phyloP scores from a whole-genome alignment of 2,113 vertebrate genomes.

The Ochotona curzoniae region DNA sequence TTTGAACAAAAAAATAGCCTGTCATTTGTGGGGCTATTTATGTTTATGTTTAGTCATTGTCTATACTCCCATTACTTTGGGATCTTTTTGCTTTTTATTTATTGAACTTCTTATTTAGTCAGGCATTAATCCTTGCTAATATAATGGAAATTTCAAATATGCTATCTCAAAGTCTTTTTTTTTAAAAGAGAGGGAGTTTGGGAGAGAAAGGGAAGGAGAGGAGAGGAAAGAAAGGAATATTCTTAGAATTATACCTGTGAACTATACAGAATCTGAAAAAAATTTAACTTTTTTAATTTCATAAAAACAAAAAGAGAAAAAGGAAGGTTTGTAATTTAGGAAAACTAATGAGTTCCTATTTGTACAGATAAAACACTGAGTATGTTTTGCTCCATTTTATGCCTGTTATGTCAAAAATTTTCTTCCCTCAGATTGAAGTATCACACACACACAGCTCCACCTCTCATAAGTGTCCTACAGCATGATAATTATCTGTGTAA shows the following conservation, averaged over 20 bases:
- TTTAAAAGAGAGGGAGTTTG: too few species aligned
- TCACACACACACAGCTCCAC: background rate
- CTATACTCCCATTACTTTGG: too few species aligned
- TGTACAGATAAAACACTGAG: background rate
- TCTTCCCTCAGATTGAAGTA: background rate
- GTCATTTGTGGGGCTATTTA: background rate
- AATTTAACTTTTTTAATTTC: too few species aligned
- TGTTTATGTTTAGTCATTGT: background rate
- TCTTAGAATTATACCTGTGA: too few species aligned
- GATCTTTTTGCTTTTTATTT: too few species aligned
- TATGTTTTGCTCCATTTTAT: background rate
- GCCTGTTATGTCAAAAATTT: background rate
- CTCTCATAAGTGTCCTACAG: background rate
- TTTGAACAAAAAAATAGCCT: conserved; percentile 1
- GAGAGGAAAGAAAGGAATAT: too few species aligned
- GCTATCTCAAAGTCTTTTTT: too few species aligned
- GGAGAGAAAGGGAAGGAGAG: too few species aligned
- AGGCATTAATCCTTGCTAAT: too few species aligned
- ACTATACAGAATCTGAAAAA: too few species aligned
- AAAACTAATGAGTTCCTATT: background rate
- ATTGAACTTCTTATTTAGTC: too few species aligned
- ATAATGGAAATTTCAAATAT: too few species aligned
- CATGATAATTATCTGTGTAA: background rate
- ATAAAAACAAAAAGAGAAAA: background rate
- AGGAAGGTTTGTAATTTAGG: background rate